Evolutionary conservation across 2,888 invertebrate genomes (phyloP).

Genomic region (Eudemis profundana): DNA sequence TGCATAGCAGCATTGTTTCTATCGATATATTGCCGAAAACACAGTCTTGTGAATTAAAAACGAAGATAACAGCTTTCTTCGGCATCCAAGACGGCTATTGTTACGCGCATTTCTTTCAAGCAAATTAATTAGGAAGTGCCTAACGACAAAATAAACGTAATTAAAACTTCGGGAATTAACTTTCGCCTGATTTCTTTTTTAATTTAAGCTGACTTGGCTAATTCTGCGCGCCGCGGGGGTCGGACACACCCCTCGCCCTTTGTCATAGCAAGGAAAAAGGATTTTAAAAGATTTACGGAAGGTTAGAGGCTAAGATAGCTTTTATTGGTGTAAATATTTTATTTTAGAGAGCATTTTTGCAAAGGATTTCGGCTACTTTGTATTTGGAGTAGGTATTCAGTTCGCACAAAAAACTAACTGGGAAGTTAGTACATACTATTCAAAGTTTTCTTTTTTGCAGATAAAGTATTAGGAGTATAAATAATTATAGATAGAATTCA

Average conservation of each 20-base stretch:
- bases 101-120: constrained; percentile 58
- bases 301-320: constrained; percentile 44
- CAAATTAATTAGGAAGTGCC: constrained; percentile 74
- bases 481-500: too few relatives aligned
- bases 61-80: constrained; percentile 31
- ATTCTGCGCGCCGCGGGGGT: constrained; percentile 78
- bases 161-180: constrained; percentile 83
- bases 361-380: neutral
- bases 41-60: constrained; percentile 16
- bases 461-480: too few relatives aligned
- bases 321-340: constrained; percentile 43
- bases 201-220: constrained; percentile 79
- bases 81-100: constrained; percentile 25
- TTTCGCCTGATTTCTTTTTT: constrained; percentile 83
- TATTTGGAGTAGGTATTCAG: neutral
- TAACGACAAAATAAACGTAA: constrained; percentile 83
- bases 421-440: neutral
- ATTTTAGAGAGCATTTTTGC: constrained; percentile 21
- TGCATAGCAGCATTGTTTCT: neutral
- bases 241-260: constrained; percentile 79
- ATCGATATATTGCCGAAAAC: constrained; percentile 4
- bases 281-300: constrained; percentile 49
- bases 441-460: neutral
- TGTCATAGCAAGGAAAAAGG: constrained; percentile 65
- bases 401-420: neutral